These are phyloP conservation scores for Calephelis perditalis DNA, from an alignment of 2,888 invertebrate genomes.

Conservation along the genomic window DNA sequence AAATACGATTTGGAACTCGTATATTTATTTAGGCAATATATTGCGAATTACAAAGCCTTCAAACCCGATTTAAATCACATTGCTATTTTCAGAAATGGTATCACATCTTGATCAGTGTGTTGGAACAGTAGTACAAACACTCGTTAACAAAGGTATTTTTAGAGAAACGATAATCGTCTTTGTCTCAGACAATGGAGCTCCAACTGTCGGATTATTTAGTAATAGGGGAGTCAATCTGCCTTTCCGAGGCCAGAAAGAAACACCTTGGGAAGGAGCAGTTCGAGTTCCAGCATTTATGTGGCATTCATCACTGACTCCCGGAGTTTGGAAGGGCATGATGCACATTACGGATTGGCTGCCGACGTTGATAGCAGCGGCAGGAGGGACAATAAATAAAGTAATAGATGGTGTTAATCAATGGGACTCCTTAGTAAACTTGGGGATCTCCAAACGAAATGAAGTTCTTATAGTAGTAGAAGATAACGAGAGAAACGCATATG, in stretches of 20 bases:
- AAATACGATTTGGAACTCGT: no score
- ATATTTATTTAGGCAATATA: no score
- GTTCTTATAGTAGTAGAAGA: conserved; percentile 78
- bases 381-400: conserved; percentile 45
- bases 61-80: no score
- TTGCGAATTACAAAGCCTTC: no score
- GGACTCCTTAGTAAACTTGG: conserved; percentile 76
- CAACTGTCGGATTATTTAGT: conserved; percentile 83
- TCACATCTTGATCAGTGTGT: conserved; percentile 89
- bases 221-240: conserved; percentile 90
- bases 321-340: conserved; percentile 80
- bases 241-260: conserved; percentile 87
- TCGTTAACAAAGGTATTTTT: conserved; percentile 82
- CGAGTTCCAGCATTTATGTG: conserved; percentile 87
- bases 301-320: conserved; percentile 78
- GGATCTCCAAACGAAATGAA: conserved; percentile 69
- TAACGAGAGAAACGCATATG: conserved; percentile 68
- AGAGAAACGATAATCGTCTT: conserved; percentile 92
- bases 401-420: conserved; percentile 85
- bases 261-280: conserved; percentile 91
- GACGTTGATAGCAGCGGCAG: conserved; percentile 76
- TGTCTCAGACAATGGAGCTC: conserved; percentile 93
- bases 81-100: conserved; percentile 75
- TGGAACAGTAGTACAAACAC: conserved; percentile 84
- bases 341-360: conserved; percentile 92